Evolutionary conservation across 2,113 vertebrate species (phyloP).

Genomic region (Spizaetus ornatus): DNA sequence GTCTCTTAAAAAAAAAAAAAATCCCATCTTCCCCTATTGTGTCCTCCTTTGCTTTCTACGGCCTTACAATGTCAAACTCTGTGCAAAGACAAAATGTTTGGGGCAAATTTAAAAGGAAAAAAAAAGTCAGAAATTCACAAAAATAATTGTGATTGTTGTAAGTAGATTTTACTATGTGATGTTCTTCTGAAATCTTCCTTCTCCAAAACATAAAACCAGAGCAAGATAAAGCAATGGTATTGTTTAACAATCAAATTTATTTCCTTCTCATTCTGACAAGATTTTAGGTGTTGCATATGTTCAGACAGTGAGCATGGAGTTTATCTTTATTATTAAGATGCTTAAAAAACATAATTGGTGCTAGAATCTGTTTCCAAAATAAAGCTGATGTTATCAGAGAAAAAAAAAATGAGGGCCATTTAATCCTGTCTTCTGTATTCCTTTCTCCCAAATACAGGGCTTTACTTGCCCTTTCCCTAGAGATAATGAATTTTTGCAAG

Average conservation of each 20-base stretch:
- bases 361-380: neutral
- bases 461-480: neutral
- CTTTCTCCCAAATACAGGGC: neutral
- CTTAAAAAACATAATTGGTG: neutral
- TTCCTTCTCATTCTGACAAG: neutral
- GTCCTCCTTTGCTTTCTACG: neutral
- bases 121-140: neutral
- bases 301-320: neutral
- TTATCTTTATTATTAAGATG: neutral
- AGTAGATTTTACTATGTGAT: neutral
- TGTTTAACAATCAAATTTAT: neutral
- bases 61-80: neutral
- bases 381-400: neutral
- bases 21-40: neutral
- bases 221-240: neutral
- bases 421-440: neutral
- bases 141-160: neutral
- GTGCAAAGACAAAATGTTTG: neutral
- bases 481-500: neutral
- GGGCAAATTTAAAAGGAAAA: neutral
- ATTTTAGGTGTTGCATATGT: neutral
- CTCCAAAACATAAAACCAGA: neutral
- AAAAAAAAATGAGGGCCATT: neutral
- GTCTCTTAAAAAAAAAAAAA: neutral
- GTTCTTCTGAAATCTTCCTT: neutral